Evolutionary conservation across 2,888 invertebrate genomes (phyloP), one percentile per base, ranked within the genome.

Genomic region (Cryptophagus acutangulus): DNA sequence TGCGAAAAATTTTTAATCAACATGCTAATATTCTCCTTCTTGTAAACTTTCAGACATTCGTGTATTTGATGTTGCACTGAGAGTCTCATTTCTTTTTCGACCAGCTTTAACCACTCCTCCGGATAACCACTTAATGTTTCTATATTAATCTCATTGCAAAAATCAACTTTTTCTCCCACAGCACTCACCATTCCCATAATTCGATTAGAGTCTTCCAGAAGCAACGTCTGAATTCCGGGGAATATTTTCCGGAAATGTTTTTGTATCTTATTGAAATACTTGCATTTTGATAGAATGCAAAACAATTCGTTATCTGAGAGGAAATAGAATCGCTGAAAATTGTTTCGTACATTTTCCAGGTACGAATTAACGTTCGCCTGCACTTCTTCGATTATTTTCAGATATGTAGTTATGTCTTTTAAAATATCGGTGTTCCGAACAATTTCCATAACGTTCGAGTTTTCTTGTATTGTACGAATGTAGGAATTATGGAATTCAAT

Each of bases 301-400:
- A 91, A 72, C 74, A 91, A 79, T 69, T 91, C 90, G 57, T 88
- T 85, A 63, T 91, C 87, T 2, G 89, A 88, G 37, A 92, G 71
- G 61, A 91, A 90, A 73, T 88, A 90, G 61, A 91, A 87, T 62
- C 90, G 76, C 20, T 88, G 82, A 62, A 88, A 89, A 64, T 75
- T 83, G 3, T 85, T 67, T 52, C 88, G 71, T 65, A 88, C 86
- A 65, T 80, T 82, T 69, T 89, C 87, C 48, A 90, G 71, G 65
- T 89, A 90, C 55, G 77, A 77, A 55, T 82, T 79, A 1, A 90
- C 80, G 3, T 88, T 87, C 42, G 82, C 80, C 60, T 84, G 84
- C 34, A 89, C 82, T 66, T 77, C 80, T 51, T 89, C 88, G 52
- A 89, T 70, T 36, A 82, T 69, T 13, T 63, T 71, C 40, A 81